Percentiles rank a stretch among this genome's conserved stretches.
Evolutionary conservation across 2,888 invertebrate genomes (phyloP).

Genomic region (Antitype chi): DNA sequence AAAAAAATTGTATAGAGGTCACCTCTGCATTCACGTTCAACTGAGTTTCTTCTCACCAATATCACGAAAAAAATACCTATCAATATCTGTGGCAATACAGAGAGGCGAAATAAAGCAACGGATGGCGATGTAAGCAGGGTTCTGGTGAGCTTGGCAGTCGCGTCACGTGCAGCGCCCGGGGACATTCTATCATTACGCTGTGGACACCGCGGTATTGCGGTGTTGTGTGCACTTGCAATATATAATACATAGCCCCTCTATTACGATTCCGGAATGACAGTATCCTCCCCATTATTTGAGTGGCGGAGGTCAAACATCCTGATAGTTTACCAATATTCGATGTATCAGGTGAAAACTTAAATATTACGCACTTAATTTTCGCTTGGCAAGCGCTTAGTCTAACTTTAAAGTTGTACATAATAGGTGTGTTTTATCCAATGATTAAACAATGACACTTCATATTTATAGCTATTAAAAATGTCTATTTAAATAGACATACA

Average conservation of each 20-base stretch:
- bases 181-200: constrained; percentile 71
- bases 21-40: not conserved
- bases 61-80: constrained; percentile 22
- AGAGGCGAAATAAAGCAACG: constrained; percentile 42
- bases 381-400: not conserved
- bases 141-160: constrained; percentile 51
- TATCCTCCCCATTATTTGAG: constrained; percentile 20
- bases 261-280: constrained; percentile 7
- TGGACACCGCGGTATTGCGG: constrained; percentile 68
- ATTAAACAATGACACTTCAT: not conserved
- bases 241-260: constrained; percentile 22
- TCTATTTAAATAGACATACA: not conserved
- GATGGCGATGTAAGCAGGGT: constrained; percentile 30
- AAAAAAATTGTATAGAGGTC: not conserved
- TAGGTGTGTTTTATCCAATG: not conserved
- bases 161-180: constrained; percentile 62
- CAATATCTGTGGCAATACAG: constrained; percentile 43
- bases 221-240: constrained; percentile 33
- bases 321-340: not conserved
- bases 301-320: not conserved
- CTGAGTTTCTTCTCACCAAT: not conserved
- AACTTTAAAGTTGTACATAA: not conserved
- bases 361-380: not conserved
- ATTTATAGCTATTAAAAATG: not conserved
- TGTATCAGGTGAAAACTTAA: not conserved